These are phyloP conservation scores for Mionectes olivaceus DNA, from an alignment of 2,797 vertebrate species.

Conservation along the genomic window DNA sequence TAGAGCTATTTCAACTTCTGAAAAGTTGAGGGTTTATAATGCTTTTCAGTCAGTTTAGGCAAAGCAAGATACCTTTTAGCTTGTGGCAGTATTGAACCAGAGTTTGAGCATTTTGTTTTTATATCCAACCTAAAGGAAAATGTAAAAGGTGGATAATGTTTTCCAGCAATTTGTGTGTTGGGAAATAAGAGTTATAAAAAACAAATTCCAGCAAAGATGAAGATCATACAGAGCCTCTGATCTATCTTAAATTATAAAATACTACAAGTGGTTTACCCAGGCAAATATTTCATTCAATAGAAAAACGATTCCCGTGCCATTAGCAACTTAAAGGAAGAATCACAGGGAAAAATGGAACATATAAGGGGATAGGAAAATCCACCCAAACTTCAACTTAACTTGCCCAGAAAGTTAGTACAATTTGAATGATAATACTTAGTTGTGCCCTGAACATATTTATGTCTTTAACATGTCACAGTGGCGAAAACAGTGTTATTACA, in stretches of 20 bases:
- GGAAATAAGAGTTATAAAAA: not conserved
- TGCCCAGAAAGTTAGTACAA: not conserved
- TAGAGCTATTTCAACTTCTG: not conserved
- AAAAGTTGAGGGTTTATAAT: not conserved
- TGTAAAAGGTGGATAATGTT: not conserved
- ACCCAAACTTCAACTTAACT: not conserved
- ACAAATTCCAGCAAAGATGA: not conserved
- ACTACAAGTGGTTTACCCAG: not conserved
- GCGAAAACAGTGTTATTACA: not conserved
- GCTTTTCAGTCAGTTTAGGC: not conserved
- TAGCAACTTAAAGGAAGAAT: not conserved
- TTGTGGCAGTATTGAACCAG: not conserved
- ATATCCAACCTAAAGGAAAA: not conserved
- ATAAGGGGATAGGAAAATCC: not conserved
- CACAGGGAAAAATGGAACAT: not conserved
- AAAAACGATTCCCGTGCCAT: not conserved
- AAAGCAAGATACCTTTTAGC: not conserved
- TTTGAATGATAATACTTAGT: not conserved
- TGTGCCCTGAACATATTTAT: not conserved
- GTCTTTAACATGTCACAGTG: not conserved
- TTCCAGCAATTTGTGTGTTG: not conserved
- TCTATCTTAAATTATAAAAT: not conserved
- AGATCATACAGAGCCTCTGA: not conserved
- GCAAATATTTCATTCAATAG: not conserved
- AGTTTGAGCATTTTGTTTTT: not conserved